Base-by-base conservation (phyloP, 1,140 invertebrate species). In the Ceratosolen fusciceps region DNA sequence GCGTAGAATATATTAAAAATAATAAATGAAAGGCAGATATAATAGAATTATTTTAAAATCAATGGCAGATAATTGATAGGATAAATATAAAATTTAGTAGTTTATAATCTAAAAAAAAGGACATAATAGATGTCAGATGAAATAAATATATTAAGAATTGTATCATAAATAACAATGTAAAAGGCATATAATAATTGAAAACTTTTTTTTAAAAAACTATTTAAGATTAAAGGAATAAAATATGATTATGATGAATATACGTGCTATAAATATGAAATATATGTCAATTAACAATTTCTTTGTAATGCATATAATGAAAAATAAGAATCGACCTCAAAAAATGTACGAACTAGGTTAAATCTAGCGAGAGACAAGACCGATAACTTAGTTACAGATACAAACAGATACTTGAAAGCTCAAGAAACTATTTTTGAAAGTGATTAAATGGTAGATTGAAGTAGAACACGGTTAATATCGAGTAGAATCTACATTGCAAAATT, bases 401-500 rank as follows among this genome's bases (percentile, higher is more conserved):
- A 62, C 31, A 37, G 4, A n/a, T 65, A 65, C 31, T 65, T 37
- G 2, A 31, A n/a, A 37, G 16, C 31, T 37, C 31, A 21, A 65
- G 31, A 14, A 65, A 65, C 31, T 65, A 65, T 37, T 37, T 65
- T 37, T 14, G 37, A 37, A 65, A 37, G 19, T 65, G 31, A 37
- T 65, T 65, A 65, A 65, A 65, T 65, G 34, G 58, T 16, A 62
- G 29, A 62, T 62, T 62, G 29, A 62, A 62, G 29, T 19, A 34
- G 34, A 65, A 65, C 37, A 37, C 5, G 8, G 8, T 37, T 21
- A n/a, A n/a, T n/a, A n/a, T n/a, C n/a, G n/a, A n/a, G n/a, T n/a
- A n/a, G 29, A 65, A 65, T 65, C 31, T 65, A 37, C 31, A 65
- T 26, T 37, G 2, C 26, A 19, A 37, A 37, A 10, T 43, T 43